These are phyloP conservation scores for Loriculus beryllinus DNA, from an alignment of 2,797 vertebrate species.

Conservation along the genomic window DNA sequence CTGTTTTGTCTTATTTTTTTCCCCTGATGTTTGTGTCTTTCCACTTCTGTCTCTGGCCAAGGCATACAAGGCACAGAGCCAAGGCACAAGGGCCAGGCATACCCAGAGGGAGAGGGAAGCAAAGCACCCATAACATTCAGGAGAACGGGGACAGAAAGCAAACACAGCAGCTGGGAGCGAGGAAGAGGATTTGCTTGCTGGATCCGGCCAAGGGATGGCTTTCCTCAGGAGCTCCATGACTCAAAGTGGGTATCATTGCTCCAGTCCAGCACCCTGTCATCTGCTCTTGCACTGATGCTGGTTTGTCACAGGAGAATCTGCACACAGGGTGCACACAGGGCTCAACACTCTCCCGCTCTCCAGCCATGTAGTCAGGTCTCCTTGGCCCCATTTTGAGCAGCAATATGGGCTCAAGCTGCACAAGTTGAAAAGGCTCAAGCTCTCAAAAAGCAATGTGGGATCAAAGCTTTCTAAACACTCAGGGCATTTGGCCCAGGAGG, in stretches of 20 bases:
- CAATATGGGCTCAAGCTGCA: slow-evolving; percentile 9
- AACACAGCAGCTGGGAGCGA: accelerated
- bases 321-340: neutral
- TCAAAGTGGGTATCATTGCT: accelerated
- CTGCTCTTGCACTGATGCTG: neutral
- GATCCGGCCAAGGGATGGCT: neutral
- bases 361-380: accelerated
- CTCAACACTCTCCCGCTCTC: neutral
- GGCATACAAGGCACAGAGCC: no score
- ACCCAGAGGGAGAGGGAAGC: neutral
- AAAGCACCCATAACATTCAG: neutral
- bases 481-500: slow-evolving; percentile 26
- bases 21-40: slow-evolving; percentile 12
- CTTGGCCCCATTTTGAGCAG: neutral
- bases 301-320: neutral
- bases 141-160: neutral
- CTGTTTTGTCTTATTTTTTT: neutral
- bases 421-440: neutral
- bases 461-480: slow-evolving; percentile 62
- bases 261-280: accelerated
- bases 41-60: neutral
- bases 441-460: neutral
- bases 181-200: neutral
- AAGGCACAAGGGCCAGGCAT: slow-evolving; percentile 1
- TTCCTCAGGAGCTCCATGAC: neutral